Evolutionary conservation across 2,113 vertebrate genomes (phyloP).

Genomic region (Bubo scandiacus): DNA sequence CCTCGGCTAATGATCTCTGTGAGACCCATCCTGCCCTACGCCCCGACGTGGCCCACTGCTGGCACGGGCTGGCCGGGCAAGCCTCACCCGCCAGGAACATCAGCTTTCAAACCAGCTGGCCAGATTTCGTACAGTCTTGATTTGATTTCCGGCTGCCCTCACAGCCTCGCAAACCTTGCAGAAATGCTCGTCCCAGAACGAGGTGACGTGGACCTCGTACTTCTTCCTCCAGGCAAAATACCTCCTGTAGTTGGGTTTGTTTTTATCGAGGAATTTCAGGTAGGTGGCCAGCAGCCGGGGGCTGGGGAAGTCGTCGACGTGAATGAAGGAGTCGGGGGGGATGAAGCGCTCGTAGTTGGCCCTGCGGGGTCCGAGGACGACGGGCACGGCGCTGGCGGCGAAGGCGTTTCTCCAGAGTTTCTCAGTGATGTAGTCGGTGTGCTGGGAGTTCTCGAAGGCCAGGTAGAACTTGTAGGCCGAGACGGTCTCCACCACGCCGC

Average conservation of each 20-base stretch:
- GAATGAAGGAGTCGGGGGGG: constrained; percentile 88
- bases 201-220: constrained; percentile 75
- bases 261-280: constrained; percentile 81
- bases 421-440: constrained; percentile 93
- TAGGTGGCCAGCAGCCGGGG: constrained; percentile 81
- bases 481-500: constrained; percentile 73
- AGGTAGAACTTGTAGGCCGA: constrained; percentile 91
- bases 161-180: constrained; percentile 82
- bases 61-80: neutral
- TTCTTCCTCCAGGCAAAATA: constrained; percentile 87
- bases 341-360: constrained; percentile 91
- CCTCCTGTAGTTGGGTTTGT: constrained; percentile 68
- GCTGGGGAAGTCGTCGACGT: constrained; percentile 87
- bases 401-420: constrained; percentile 93
- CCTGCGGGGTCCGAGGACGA: constrained; percentile 87
- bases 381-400: constrained; percentile 79
- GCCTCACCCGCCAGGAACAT: neutral
- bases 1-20: accelerated
- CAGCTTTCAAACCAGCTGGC: constrained; percentile 82
- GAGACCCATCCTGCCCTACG: neutral
- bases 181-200: constrained; percentile 88
- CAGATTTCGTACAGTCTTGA: constrained; percentile 74
- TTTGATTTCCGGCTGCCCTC: constrained; percentile 41
- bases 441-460: constrained; percentile 93
- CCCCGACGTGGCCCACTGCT: accelerated